Base-by-base conservation (phyloP, 2,888 invertebrate species). In the Carterocephalus palaemon region DNA sequence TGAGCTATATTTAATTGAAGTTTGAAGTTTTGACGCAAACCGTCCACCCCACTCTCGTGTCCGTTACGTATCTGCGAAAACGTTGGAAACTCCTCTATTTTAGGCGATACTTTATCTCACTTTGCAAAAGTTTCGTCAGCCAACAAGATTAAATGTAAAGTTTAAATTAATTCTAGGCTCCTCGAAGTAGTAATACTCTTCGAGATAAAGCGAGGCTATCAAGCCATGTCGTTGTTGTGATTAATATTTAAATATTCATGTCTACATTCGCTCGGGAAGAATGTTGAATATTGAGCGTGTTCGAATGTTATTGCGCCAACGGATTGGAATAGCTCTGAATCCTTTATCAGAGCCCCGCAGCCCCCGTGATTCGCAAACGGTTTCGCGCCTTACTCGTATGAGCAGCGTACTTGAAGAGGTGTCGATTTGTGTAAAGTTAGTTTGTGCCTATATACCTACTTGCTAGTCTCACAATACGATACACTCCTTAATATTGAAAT, bases 131-230 rank as follows among this genome's bases (percentile, higher is more conserved):
- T 82, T 82, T 71, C 69, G 64, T 70, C 67, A 70, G 73, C 74
- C 75, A 78, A 81, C 76, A 73, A 80, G 80, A 82, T 82, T 82
- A 80, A 81, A 80, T 75, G 72, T 62, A 77, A 82, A 83, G 82
- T 82, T 82, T 82, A 81, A 83, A 83, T 83, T 77, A 82, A 82
- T 80, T 78, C 78, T 73, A 74, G 70, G 66, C 64, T 66, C 67
- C 64, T 60, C 62, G 64, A 67, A 62, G n/a, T n/a, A n/a, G n/a
- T n/a, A n/a, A 72, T 70, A 71, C 54, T 57, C 52, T 73, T 78
- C 71, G 67, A 71, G 70, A 64, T 70, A 67, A 70, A 60, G 55
- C 46, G 49, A 22, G 54, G 65, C 61, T 46, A 54, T 52, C 45
- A 40, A 53, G 47, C 47, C 41, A 45, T 39, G 49, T 50, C 53